Base-by-base conservation (phyloP, 2,797 vertebrate genomes). In the Cygnus olor region DNA sequence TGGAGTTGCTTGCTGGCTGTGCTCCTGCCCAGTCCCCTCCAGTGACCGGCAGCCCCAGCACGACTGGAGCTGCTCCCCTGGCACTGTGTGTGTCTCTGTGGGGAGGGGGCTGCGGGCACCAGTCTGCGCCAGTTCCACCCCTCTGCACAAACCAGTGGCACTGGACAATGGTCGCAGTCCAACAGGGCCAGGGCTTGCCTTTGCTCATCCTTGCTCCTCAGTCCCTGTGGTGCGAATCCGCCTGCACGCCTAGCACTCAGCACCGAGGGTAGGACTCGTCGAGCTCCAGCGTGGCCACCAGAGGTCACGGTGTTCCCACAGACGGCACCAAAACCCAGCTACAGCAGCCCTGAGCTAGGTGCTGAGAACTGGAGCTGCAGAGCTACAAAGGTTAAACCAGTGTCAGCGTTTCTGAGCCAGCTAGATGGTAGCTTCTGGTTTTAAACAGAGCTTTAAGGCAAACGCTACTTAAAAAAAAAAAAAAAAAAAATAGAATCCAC, bases 361-460 rank as follows among this genome's bases (percentile, higher is more conserved):
- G 22, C 36, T 19, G 24, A 24, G 49, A 51, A 25, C 49, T 14
- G 49, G 8, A 51, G 49, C 24, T 51, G 49, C 13, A 8, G 22
- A 27, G 7, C n/a, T 6, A 14, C 11, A 1, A 30, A 22, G 13
- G 14, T 19, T 20, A 30, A 25, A 2, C 0, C 1, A 30, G 11
- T 2, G 28, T 40, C 51, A 36, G 10, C 14, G n/a, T 19, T 88
- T 36, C 68, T 38, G 15, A 5, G 14, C 20, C 4, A n/a, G n/a
- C 13, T 4, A 16, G 24, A 28, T 0, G 8, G 40, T 6, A 63
- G 24, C 12, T 45, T 65, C 51, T 42, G 27, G 4, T 32, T 78
- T 71, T 10, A 30, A 74, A 74, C 12, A 19, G 30, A 30, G 27
- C 28, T 38, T 36, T 7, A 38, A 12, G 44, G 49, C 61, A n/a